phyloP scores from a whole-genome alignment of 2,888 invertebrate species.

The Ceratothoa steindachneri region DNA sequence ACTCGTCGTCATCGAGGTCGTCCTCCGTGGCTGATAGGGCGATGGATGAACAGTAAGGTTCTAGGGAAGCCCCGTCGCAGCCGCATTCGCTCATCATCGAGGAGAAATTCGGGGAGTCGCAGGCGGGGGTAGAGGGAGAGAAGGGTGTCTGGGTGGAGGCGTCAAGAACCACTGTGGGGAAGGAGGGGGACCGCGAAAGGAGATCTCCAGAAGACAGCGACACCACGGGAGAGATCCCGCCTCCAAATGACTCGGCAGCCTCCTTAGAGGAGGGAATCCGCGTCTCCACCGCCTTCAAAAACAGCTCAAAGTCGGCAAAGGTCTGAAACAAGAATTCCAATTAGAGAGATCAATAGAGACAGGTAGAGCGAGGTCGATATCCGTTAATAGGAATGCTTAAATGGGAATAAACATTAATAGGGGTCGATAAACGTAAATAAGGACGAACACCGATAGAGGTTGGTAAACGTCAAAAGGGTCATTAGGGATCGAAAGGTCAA shows the following conservation, averaged over 20 bases:
- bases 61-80: slow-evolving; percentile 38
- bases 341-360: no score
- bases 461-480: no score
- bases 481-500: no score
- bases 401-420: no score
- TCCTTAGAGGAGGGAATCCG: not conserved
- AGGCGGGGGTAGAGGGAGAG: slow-evolving; percentile 18
- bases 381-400: no score
- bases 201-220: not conserved
- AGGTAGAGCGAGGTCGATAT: no score
- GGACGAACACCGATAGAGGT: no score
- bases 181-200: not conserved
- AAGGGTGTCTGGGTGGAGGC: slow-evolving; percentile 34
- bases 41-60: slow-evolving; percentile 37
- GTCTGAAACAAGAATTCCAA: not conserved
- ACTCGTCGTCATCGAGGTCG: slow-evolving; percentile 33
- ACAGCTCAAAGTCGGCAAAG: not conserved
- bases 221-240: not conserved
- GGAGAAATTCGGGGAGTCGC: slow-evolving; percentile 33
- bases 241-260: not conserved
- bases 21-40: slow-evolving; percentile 39
- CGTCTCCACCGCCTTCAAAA: not conserved
- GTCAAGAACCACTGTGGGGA: slow-evolving; percentile 31
- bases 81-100: slow-evolving; percentile 36
- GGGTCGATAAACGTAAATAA: no score